Conservation (phyloP, 2,888 invertebrate species). For the Hydropsyche betteni region DNA sequence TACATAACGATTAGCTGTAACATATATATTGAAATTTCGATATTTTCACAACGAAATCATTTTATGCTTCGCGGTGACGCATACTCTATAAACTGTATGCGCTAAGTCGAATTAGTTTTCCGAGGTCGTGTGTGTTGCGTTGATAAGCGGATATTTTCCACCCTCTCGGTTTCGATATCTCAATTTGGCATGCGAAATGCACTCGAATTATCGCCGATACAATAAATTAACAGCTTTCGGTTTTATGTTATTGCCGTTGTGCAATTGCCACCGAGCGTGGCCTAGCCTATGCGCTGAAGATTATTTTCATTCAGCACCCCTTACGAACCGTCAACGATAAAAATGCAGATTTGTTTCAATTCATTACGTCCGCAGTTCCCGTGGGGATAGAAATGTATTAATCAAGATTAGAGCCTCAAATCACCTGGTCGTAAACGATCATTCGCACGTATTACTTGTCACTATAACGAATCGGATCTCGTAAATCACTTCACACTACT, state of each 20-base stretch:
- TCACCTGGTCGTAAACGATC: slow-evolving; percentile 18
- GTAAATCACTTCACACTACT: slow-evolving; percentile 16
- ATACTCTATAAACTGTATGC: too few relatives aligned
- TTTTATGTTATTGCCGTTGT: neutral
- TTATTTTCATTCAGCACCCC: neutral
- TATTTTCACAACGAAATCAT: too few relatives aligned
- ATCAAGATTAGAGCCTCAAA: neutral
- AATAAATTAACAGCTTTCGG: neutral
- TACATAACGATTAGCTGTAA: too few relatives aligned
- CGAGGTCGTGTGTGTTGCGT: neutral
- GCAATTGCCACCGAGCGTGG: slow-evolving; percentile 4
- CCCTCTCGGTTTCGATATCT: slow-evolving; percentile 7
- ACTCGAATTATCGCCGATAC: neutral
- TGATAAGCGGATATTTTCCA: slow-evolving; percentile 10
- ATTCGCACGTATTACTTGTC: slow-evolving; percentile 4
- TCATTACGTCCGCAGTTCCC: neutral
- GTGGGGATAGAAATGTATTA: slow-evolving; percentile 4
- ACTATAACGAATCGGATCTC: neutral
- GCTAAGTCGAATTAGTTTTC: neutral
- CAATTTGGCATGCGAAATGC: slow-evolving; percentile 4
- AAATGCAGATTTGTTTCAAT: neutral
- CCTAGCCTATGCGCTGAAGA: neutral
- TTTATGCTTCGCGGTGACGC: too few relatives aligned
- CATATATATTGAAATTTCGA: too few relatives aligned
- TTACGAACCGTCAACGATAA: neutral